Base-by-base conservation (phyloP, 2,888 invertebrate species). In the Pinctada fucata region DNA sequence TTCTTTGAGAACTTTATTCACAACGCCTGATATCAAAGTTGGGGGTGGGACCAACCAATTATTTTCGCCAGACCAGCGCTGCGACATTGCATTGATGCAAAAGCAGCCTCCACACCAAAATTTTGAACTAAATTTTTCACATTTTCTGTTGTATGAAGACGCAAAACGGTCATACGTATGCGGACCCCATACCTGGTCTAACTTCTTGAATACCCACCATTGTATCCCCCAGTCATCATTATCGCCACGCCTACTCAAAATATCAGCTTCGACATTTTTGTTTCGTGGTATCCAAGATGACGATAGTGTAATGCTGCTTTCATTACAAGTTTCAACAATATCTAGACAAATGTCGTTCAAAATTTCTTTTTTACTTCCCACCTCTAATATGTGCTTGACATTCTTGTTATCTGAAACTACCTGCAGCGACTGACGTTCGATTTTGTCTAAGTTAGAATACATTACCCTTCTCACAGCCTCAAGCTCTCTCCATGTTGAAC, bases 11-110 rank as follows among this genome's bases (percentile, higher is more conserved):
- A 78, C 4, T 10, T n/a, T n/a, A n/a, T n/a, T n/a, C n/a, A n/a
- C n/a, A n/a, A 48, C 64, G 49, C n/a, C 1, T 31, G 52, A 3
- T 8, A 70, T 68, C 49, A 79, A 16, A n/a, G 2, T 8, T 3
- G 75, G 79, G 1, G 79, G 75, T 2, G 75, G 75, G 31, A 79
- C 75, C 16, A 69, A 50, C 79, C 79, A 69, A 64, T 79, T 79
- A 31, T 75, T 68, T 13, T 79, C 50, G 5, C 1, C 65, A 8
- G 2, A 2, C 79, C 79, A 79, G 47, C 10, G 4, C 31, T 75
- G 65, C 2, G 50, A 68, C 13, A 79, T 70, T 58, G 79, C 67
- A 58, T 79, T 65, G 1, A 71, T 65, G 13, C 52, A 75, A 3
- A 50, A 51, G 1, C 69, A 63, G n/a, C 79, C 75, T 66, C 8